Percentiles rank a stretch among this genome's conserved stretches.
These are phyloP conservation scores for Chrysochloris asiatica DNA, from an alignment of 2,113 vertebrate genomes.

Conservation along the genomic window DNA sequence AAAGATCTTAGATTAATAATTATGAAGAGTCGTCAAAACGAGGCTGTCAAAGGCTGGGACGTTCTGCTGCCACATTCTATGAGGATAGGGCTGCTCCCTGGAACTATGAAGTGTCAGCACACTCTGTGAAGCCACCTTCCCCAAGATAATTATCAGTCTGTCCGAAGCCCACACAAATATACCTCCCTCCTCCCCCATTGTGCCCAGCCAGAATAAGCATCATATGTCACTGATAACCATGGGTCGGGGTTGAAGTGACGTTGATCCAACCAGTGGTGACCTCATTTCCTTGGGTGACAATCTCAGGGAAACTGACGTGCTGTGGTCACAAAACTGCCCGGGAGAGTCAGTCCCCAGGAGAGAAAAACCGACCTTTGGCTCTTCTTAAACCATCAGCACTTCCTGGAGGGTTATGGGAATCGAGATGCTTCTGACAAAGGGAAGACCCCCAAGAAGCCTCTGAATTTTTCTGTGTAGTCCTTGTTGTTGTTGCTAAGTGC, in stretches of 20 bases:
- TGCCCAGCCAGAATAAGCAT: constrained; percentile 42
- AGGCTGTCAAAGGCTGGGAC: not conserved
- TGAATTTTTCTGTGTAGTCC: no score
- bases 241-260: not conserved
- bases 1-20: not conserved
- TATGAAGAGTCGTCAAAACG: not conserved
- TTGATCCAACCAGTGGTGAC: not conserved
- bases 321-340: not conserved
- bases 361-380: not conserved
- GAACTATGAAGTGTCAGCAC: not conserved
- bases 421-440: not conserved
- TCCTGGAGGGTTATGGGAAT: not conserved
- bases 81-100: not conserved
- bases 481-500: no score
- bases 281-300: constrained; percentile 54
- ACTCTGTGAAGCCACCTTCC: constrained; percentile 40
- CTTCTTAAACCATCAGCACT: not conserved
- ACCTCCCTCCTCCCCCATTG: not conserved
- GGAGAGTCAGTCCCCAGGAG: not conserved
- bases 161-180: constrained; percentile 43
- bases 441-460: not conserved
- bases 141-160: constrained; percentile 15
- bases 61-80: not conserved
- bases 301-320: not conserved
- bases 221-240: constrained; percentile 52